Conservation (phyloP, 1,140 invertebrate genomes). For the Bicyclus anynana region DNA sequence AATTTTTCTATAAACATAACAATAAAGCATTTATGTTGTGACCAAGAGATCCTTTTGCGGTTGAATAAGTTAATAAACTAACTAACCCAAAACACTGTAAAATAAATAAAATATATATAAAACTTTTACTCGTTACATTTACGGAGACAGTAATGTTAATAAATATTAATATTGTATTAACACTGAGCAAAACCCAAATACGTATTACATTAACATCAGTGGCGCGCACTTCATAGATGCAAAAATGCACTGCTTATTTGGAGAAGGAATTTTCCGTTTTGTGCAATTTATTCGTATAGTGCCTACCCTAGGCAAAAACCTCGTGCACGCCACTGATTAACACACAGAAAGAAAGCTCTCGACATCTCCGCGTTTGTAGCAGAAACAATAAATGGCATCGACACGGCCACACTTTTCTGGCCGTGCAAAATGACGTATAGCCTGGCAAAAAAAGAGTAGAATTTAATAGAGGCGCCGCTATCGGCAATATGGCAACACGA, state of each 20-base stretch:
- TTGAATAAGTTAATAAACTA: background rate
- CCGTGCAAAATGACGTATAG: background rate
- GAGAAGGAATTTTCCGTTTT: too few relatives aligned
- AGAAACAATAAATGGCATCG: background rate
- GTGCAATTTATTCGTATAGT: too few relatives aligned
- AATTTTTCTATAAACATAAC: too few relatives aligned
- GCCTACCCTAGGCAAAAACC: too few relatives aligned
- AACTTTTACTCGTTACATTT: background rate
- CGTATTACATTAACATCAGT: conserved; percentile 1
- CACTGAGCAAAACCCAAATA: conserved; percentile 7
- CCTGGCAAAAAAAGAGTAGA: too few relatives aligned
- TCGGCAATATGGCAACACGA: too few relatives aligned
- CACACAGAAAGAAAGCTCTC: background rate
- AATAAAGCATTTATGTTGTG: too few relatives aligned
- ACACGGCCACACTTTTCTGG: background rate
- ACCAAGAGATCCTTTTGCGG: background rate
- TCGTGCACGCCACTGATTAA: too few relatives aligned
- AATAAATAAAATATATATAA: conserved; percentile 10
- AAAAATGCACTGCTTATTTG: too few relatives aligned
- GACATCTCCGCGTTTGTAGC: background rate
- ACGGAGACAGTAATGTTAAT: background rate
- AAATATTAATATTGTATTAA: background rate
- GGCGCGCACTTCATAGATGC: too few relatives aligned
- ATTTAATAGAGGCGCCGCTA: too few relatives aligned
- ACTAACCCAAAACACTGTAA: background rate